These are phyloP conservation scores for Hippoglossus stenolepis DNA, from an alignment of 2,113 vertebrate species.

Conservation along the genomic window DNA sequence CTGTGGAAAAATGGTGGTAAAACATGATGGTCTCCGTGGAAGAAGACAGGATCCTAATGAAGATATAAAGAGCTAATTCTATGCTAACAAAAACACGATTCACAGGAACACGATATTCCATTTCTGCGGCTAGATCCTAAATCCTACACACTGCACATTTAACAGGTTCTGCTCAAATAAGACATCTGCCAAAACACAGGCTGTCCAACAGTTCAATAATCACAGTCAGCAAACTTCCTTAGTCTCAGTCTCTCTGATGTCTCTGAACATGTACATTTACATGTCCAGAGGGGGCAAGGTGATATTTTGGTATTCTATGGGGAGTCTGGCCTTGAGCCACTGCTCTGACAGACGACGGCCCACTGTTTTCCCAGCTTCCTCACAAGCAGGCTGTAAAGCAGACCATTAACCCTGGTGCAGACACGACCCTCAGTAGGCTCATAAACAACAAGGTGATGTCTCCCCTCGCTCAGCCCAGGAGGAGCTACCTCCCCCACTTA, in stretches of 20 bases:
- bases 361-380: slow-evolving; percentile 51
- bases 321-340: slow-evolving; percentile 44
- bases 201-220: no score
- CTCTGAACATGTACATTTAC: background rate
- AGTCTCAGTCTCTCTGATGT: background rate
- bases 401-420: slow-evolving; percentile 69
- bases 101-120: background rate
- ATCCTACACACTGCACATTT: background rate
- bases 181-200: background rate
- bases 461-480: slow-evolving; percentile 40
- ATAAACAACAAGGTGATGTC: slow-evolving; percentile 62
- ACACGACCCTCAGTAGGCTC: slow-evolving; percentile 56
- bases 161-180: background rate
- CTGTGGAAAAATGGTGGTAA: background rate
- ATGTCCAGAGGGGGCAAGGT: slow-evolving; percentile 15
- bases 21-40: background rate
- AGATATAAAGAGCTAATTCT: background rate
- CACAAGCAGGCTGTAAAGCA: slow-evolving; percentile 62
- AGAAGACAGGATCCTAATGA: background rate
- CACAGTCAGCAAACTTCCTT: background rate
- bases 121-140: background rate
- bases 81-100: background rate
- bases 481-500: slow-evolving; percentile 30
- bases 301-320: slow-evolving; percentile 17
- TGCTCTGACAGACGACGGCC: slow-evolving; percentile 27